Evolutionary conservation across 2,888 invertebrate genomes (phyloP).

Genomic region (Oligia strigilis): DNA sequence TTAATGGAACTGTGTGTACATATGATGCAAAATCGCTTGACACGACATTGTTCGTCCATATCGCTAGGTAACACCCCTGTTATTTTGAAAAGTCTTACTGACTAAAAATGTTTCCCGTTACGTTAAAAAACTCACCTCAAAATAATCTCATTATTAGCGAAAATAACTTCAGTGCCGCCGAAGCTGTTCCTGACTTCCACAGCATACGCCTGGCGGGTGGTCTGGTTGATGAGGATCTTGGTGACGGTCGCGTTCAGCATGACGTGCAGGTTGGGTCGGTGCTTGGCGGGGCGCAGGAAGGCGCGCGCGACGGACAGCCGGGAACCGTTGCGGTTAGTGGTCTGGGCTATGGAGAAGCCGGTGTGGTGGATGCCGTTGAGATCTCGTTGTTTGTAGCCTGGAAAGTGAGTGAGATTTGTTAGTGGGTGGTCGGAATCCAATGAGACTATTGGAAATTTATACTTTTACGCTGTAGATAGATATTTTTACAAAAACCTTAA

Average conservation of each 20-base stretch:
- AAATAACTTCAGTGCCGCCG: conserved; percentile 90
- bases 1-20: no score
- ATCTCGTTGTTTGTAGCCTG: conserved; percentile 94
- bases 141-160: conserved; percentile 93
- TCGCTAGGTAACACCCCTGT: neutral
- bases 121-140: conserved; percentile 82
- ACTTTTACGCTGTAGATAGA: no score
- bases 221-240: conserved; percentile 93
- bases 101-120: neutral
- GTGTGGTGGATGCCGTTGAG: conserved; percentile 95
- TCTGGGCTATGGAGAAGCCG: conserved; percentile 97
- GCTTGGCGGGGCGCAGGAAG: conserved; percentile 94
- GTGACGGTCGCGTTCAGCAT: conserved; percentile 95
- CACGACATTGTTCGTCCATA: neutral
- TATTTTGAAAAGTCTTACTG: no score
- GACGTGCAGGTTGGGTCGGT: conserved; percentile 95
- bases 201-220: conserved; percentile 93
- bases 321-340: conserved; percentile 96
- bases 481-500: no score
- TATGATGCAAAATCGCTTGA: neutral
- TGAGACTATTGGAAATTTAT: no score
- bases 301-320: conserved; percentile 95
- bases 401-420: neutral
- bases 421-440: neutral
- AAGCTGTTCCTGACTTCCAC: conserved; percentile 92